These are phyloP conservation scores for Protula sp. DNA, from an alignment of 2,888 invertebrate genomes.

Conservation along the genomic window DNA sequence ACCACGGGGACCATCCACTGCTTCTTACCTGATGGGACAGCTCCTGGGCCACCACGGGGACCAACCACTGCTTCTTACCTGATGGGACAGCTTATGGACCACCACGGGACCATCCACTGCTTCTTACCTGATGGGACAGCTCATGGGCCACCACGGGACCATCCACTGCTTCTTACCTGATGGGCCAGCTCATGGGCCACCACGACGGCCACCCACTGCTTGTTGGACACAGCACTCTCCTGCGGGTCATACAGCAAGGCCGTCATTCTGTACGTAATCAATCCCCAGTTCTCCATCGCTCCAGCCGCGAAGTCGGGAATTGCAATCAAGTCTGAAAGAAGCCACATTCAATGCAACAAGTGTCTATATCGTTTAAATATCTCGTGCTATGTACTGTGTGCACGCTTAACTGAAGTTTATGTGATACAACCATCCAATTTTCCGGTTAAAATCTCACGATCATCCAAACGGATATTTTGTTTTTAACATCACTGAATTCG, in stretches of 20 bases:
- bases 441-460: too few species aligned
- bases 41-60: too few species aligned
- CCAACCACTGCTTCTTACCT: too few species aligned
- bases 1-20: conserved; percentile 44
- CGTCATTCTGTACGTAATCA: conserved; percentile 48
- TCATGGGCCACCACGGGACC: conserved; percentile 49
- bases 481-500: too few species aligned
- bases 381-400: too few species aligned
- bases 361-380: too few species aligned
- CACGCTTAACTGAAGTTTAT: too few species aligned
- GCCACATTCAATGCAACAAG: not conserved
- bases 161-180: conserved; percentile 50
- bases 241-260: conserved; percentile 42
- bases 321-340: conserved; percentile 45
- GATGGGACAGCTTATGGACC: conserved; percentile 54
- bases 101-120: too few species aligned
- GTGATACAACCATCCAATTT: too few species aligned
- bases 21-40: conserved; percentile 55
- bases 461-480: too few species aligned
- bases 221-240: conserved; percentile 31
- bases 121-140: conserved; percentile 53
- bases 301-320: conserved; percentile 52
- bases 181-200: conserved; percentile 53
- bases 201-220: conserved; percentile 43
- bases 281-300: conserved; percentile 55